Percentiles rank a stretch among this genome's conserved stretches.
Evolutionary conservation across 1,140 invertebrate species (phyloP).

Genomic region (Diorhabda elongata): DNA sequence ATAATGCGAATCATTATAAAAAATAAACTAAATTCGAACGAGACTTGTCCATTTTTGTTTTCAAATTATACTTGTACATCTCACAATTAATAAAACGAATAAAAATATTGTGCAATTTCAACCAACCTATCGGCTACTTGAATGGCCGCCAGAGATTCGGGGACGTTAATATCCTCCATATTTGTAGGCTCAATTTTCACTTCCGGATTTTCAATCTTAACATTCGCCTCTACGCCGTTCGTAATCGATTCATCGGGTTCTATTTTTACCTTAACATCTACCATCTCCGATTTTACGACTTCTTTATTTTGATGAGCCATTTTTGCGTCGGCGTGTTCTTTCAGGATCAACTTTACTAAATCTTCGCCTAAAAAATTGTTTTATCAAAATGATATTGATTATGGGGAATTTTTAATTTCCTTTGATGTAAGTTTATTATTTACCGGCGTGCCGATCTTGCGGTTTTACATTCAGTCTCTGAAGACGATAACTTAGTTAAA

Average conservation of each 20-base stretch:
- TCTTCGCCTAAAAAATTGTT: conserved; percentile 47
- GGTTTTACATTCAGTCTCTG: conserved; percentile 28
- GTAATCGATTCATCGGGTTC: conserved; percentile 22
- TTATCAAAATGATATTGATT: too few species aligned
- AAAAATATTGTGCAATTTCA: too few species aligned
- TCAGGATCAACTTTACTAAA: conserved; percentile 56
- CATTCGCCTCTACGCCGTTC: conserved; percentile 29
- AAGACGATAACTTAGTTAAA: conserved; percentile 49
- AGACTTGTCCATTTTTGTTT: too few species aligned
- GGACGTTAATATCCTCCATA: conserved; percentile 30
- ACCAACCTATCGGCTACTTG: conserved; percentile 50
- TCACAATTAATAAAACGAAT: too few species aligned
- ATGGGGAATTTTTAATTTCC: not conserved
- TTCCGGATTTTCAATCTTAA: conserved; percentile 35
- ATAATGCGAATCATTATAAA: too few species aligned
- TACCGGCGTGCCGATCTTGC: too few species aligned
- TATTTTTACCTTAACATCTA: conserved; percentile 22
- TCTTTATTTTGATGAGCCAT: conserved; percentile 29
- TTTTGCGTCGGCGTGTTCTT: conserved; percentile 47
- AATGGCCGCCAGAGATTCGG: conserved; percentile 59
- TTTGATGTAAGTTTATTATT: not conserved
- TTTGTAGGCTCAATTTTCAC: conserved; percentile 27
- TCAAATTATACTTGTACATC: too few species aligned
- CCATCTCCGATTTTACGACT: conserved; percentile 20
- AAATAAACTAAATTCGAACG: too few species aligned